phyloP scores from a whole-genome alignment of 1,140 invertebrate genomes.

The Aphaenogaster ashmeadi region DNA sequence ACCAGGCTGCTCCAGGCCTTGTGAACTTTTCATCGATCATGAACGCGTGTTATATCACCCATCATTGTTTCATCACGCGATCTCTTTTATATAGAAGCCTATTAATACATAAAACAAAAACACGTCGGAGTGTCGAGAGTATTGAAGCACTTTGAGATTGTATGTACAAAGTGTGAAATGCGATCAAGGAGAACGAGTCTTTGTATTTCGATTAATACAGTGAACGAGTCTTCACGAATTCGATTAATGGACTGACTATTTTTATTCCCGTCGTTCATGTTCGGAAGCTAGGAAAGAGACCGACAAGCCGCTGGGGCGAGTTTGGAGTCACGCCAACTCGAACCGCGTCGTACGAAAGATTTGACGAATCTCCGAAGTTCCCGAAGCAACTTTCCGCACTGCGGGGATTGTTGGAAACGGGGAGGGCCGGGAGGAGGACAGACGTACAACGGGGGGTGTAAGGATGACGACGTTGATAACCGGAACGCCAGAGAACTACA shows the following conservation, averaged over 20 bases:
- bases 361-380: conserved; percentile 80
- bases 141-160: neutral
- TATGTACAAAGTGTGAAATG: neutral
- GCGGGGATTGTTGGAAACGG: conserved; percentile 49
- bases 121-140: too few relatives aligned
- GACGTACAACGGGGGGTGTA: neutral
- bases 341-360: conserved; percentile 65
- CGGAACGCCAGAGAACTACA: conserved; percentile 42
- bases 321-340: conserved; percentile 80
- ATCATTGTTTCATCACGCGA: neutral
- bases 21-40: neutral
- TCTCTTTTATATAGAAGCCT: neutral
- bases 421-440: neutral
- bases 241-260: neutral
- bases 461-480: conserved; percentile 77
- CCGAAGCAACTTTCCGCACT: conserved; percentile 77
- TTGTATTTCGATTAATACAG: neutral
- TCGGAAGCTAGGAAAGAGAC: conserved; percentile 44
- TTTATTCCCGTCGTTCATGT: neutral
- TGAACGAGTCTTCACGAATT: neutral
- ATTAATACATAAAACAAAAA: neutral
- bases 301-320: conserved; percentile 60
- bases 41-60: conserved; percentile 4
- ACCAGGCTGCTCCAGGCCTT: neutral
- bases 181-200: neutral